Evolutionary conservation across 2,113 vertebrate genomes (phyloP), one percentile per base, ranked within the genome.

Genomic region (Poeciliopsis occidentalis): DNA sequence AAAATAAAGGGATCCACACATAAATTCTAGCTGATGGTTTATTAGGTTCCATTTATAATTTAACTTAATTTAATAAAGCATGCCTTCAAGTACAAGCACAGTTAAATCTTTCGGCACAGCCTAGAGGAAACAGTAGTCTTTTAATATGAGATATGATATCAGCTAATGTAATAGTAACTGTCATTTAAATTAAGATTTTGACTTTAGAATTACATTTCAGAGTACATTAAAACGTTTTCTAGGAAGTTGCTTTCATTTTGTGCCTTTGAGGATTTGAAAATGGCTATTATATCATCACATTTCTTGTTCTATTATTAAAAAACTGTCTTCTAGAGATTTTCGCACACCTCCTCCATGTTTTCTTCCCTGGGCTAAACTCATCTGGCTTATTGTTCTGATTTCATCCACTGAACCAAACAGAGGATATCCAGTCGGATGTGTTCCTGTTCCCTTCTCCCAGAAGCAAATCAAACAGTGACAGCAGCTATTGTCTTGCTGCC

Each of bases 361-460:
- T 82, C 31, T 57, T 67, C 71, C 30, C 69, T 75, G 22, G 63
- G 32, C 63, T 57, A 37, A 80, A 74, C 70, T 80, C 72, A 69
- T 79, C 34, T 32, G 22, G 41, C n/a, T 80, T 62, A 84, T 88
- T 90, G 85, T 92, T 91, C 73, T 75, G 60, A 39, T 88, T 41
- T 78, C 67, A 60, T 86, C 75, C 10, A 10, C 64, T 67, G 60
- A 61, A 67, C 83, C 68, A 83, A 91, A 92, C 85, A 87, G 78
- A 87, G 91, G 87, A 94, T 89, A 91, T 94, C 93, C 91, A 89
- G 69, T 70, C 75, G 87, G 88, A 91, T 89, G 87, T 86, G 73
- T 90, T 82, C 71, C 75, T 83, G 73, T 87, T 76, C 82, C 77
- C 78, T 81, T 88, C 86, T 84, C 32, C 68, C 74, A 37, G 73